Evolutionary conservation across 35 echinoderm and acorn worm species (phyloP).

Genomic region (Apostichopus parvimensis): DNA sequence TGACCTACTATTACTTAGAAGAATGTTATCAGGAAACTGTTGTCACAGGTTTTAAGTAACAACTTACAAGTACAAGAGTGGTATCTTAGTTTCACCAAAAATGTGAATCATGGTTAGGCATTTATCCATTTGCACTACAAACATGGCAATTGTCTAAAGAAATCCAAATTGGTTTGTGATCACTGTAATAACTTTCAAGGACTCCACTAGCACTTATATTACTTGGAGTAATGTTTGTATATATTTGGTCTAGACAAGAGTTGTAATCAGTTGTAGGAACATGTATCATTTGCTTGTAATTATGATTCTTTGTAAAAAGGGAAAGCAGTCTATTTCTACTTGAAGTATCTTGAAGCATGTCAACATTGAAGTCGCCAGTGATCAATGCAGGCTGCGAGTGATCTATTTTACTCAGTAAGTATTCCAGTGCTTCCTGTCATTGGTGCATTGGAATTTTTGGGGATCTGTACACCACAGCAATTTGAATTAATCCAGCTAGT

Average conservation of each 20-base stretch:
- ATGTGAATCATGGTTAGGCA: no score
- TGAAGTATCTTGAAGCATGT: constrained; percentile 1
- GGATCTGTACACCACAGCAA: constrained; percentile 30
- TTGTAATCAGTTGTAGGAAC: not conserved
- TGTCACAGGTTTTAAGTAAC: no score
- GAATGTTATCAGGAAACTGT: no score
- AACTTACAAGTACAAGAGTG: no score
- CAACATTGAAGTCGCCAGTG: not conserved
- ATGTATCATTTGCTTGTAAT: constrained; percentile 26
- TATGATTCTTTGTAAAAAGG: not conserved
- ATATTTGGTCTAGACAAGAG: constrained; percentile 39
- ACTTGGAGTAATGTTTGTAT: constrained; percentile 8
- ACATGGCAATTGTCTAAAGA: no score
- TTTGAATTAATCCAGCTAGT: not conserved
- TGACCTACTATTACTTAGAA: no score
- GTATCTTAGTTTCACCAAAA: no score
- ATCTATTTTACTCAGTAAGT: not conserved
- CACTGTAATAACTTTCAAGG: no score
- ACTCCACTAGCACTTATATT: no score
- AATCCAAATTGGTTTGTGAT: no score
- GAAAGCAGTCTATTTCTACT: not conserved
- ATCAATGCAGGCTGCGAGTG: not conserved
- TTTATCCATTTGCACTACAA: no score
- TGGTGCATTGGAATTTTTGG: not conserved
- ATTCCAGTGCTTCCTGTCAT: not conserved